A percentile compares a stretch with the other conserved stretches of the same genome.
Evolutionary conservation across 2,113 vertebrate genomes (phyloP).

Genomic region (Phalacrocorax brasilianus): DNA sequence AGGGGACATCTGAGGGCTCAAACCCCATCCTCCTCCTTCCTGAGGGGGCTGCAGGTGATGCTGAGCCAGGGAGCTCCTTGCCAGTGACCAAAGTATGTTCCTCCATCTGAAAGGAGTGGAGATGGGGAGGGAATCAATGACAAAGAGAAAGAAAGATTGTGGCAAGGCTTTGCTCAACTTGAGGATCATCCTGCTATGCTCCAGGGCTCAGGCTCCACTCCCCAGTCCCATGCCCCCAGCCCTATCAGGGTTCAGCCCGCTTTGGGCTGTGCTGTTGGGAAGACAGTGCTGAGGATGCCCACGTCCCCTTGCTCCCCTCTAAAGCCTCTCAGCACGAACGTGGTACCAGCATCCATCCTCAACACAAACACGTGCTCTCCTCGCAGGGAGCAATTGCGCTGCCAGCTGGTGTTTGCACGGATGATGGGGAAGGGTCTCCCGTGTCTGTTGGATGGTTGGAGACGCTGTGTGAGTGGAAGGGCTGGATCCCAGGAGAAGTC

Average conservation of each 20-base stretch:
- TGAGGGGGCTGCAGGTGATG: background rate
- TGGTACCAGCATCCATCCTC: background rate
- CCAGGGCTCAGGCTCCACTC: background rate
- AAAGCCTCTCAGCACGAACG: rapidly evolving
- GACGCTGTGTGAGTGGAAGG: background rate
- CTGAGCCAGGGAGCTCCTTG: background rate
- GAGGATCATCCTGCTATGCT: background rate
- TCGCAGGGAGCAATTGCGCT: background rate
- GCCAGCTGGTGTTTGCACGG: rapidly evolving
- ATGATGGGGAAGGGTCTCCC: background rate
- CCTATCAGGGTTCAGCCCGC: background rate
- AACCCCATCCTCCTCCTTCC: background rate
- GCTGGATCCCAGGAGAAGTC: background rate
- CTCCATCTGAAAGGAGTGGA: background rate
- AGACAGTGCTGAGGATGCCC: background rate
- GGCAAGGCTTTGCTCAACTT: background rate
- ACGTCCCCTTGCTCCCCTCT: background rate
- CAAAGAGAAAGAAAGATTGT: background rate
- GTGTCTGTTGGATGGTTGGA: background rate
- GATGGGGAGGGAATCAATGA: background rate
- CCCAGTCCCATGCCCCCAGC: rapidly evolving
- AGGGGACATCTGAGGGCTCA: background rate
- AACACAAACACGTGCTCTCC: rapidly evolving
- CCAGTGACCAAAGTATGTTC: background rate
- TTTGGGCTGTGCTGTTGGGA: background rate